Conservation (phyloP, 2,797 vertebrate genomes). For the Todus mexicanus region DNA sequence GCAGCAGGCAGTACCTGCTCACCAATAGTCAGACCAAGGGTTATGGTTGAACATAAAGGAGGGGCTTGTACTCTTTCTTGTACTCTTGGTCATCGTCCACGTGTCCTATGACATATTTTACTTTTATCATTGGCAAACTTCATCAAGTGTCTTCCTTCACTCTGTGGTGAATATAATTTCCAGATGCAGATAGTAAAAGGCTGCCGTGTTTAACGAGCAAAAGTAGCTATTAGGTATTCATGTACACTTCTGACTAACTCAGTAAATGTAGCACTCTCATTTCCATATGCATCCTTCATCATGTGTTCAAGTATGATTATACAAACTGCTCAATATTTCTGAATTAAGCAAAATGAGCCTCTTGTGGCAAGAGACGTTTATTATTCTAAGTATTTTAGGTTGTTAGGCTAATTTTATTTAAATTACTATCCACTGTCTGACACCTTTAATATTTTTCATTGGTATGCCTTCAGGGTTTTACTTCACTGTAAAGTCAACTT, state of each 20-base stretch:
- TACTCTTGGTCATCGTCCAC: too few relatives aligned
- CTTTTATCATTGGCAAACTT: not conserved
- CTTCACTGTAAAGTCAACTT: not conserved
- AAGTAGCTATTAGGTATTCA: not conserved
- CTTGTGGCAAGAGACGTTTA: not conserved
- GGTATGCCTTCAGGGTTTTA: not conserved
- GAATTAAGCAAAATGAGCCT: not conserved
- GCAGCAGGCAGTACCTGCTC: not conserved
- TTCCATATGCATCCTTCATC: not conserved
- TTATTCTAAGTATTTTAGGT: conserved; percentile 12
- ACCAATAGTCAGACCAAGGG: not conserved
- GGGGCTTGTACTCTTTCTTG: not conserved
- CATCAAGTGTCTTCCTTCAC: not conserved
- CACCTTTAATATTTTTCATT: not conserved
- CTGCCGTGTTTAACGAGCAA: not conserved
- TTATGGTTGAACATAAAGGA: not conserved
- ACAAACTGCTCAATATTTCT: not conserved
- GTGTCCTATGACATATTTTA: not conserved
- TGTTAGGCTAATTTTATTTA: conserved; percentile 37
- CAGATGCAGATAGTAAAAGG: not conserved
- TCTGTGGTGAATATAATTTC: not conserved
- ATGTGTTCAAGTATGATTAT: not conserved
- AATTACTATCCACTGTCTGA: not conserved
- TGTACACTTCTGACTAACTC: not conserved
- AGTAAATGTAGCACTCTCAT: not conserved